Base-by-base conservation (phyloP, 2,797 vertebrate genomes). In the Sarcoramphus papa region DNA sequence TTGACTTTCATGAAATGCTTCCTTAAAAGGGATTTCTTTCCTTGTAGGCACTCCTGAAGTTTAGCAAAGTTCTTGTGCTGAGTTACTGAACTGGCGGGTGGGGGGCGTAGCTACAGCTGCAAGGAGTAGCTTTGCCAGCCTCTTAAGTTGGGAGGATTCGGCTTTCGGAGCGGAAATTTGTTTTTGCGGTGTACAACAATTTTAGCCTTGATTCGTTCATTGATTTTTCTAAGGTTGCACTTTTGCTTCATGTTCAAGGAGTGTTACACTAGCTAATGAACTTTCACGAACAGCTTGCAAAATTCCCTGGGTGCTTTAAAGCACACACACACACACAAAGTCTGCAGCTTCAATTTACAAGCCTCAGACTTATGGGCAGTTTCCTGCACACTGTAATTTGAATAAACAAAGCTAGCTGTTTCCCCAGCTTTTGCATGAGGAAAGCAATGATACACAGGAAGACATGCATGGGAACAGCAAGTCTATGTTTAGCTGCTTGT, bases 21-120 rank as follows among this genome's bases (percentile, higher is more conserved):
- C 97, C 98, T 97, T 97, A 97, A 96, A 98, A 97, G 97, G 97
- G 75, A 72, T 78, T 90, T 53, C 76, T 62, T 78, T 18, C 48
- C 76, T 75, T 51, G 19, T 25, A 93, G 86, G 22, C 27, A 48
- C 72, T 86, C 20, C 7, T 59, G 30, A n/a, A 59, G 56, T 51
- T 78, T 11, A 75, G 56, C 67, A 30, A 27, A 24, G 63, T 18
- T 48, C 60, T 33, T 72, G n/a, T 54, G 27, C 56, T 3, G 27
- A 22, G 47, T 60, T 63, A 25, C 27, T 13, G 45, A 43, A 19
- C 10, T 7, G 20, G 31, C 40, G 41, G 33, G 19, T 5, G 33
- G 57, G 9, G 31, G 3, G 19, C 35, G 50, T 9, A 41, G 57
- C n/a, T 54, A 2, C 35, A 67, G 48, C 87, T 94, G 70, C n/a